Evolutionary conservation across 2,797 vertebrate genomes (phyloP).

Genomic region (Propithecus deckenii): DNA sequence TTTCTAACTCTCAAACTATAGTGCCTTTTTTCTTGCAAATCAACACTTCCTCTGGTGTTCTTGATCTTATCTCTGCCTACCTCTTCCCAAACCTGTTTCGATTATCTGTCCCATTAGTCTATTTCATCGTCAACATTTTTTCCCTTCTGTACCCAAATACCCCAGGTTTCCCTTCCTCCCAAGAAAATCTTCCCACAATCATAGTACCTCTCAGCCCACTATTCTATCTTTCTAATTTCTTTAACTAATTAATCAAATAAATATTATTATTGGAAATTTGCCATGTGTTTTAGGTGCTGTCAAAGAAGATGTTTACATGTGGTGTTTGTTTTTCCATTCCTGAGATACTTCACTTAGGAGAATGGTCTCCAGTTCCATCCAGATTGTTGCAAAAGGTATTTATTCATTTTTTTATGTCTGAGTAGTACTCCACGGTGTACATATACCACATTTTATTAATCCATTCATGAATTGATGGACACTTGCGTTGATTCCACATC

Average conservation of each 20-base stretch:
- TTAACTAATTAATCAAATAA: background rate
- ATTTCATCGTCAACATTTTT: background rate
- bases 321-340: too few species aligned
- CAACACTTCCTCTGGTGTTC: background rate
- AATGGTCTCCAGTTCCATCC: too few species aligned
- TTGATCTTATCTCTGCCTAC: background rate
- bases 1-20: background rate
- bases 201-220: background rate
- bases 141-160: background rate
- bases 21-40: background rate
- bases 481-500: too few species aligned
- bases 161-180: background rate
- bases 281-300: background rate
- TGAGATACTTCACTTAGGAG: too few species aligned
- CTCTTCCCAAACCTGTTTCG: background rate
- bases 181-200: background rate
- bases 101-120: background rate
- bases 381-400: too few species aligned
- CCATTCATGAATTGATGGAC: too few species aligned
- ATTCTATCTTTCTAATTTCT: background rate
- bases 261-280: background rate
- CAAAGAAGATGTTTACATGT: background rate
- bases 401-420: too few species aligned
- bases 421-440: too few species aligned
- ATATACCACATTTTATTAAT: too few species aligned